Conservation (phyloP, 2,888 invertebrate genomes). For the Archaeoteleia sp. region DNA sequence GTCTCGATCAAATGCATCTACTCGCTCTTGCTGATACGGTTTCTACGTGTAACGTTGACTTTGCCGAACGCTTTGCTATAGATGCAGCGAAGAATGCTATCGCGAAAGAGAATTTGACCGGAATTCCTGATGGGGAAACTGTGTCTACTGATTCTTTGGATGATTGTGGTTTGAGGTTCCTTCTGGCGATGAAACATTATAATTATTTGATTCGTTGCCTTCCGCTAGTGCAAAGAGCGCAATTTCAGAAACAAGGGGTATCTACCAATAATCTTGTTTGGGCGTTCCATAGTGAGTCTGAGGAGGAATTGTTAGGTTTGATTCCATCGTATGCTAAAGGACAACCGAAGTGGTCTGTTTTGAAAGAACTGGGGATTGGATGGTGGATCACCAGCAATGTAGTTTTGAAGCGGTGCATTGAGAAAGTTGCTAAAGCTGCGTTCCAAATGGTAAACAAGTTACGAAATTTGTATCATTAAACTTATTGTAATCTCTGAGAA, state of each 20-base stretch:
- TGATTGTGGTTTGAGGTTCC: constrained; percentile 96
- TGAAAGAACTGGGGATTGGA: constrained; percentile 93
- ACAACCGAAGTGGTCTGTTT: constrained; percentile 90
- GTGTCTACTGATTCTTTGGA: constrained; percentile 88
- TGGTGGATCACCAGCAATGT: constrained; percentile 96
- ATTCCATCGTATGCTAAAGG: constrained; percentile 92
- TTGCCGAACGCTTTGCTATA: constrained; percentile 87
- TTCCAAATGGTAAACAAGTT: constrained; percentile 79
- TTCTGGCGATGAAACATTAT: constrained; percentile 98
- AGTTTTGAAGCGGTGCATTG: constrained; percentile 88
- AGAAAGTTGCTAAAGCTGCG: constrained; percentile 94
- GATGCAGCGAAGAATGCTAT: constrained; percentile 81
- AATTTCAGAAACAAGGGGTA: constrained; percentile 90
- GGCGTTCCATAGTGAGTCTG: constrained; percentile 99
- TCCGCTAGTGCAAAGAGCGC: constrained; percentile 90
- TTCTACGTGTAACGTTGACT: constrained; percentile 92
- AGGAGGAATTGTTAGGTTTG: constrained; percentile 93
- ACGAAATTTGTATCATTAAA: background rate
- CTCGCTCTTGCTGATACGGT: constrained; percentile 99
- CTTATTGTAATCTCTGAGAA: constrained; percentile 4
- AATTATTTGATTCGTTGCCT: constrained; percentile 95
- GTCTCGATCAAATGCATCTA: constrained; percentile 99
- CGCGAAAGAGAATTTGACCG: constrained; percentile 80
- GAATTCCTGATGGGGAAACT: constrained; percentile 77
- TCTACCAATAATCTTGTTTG: constrained; percentile 95